phyloP scores from a whole-genome alignment of 2,797 vertebrate genomes.

The Sebastes diploproa region DNA sequence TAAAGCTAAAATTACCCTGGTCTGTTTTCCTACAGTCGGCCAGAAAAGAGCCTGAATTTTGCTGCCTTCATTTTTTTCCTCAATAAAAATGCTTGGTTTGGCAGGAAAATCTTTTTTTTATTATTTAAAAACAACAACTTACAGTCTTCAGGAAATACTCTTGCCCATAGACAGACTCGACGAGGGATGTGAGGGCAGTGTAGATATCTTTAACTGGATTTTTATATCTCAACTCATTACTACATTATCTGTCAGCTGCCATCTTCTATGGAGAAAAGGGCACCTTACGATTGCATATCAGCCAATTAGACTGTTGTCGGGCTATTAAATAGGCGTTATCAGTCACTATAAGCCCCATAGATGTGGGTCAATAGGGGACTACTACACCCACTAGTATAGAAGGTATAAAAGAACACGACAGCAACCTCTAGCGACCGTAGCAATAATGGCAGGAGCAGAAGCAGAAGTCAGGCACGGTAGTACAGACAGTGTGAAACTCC shows the following conservation, averaged over 20 bases:
- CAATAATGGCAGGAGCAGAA: too few relatives aligned
- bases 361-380: too few relatives aligned
- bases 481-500: too few relatives aligned
- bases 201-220: neutral
- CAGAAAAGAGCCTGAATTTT: neutral
- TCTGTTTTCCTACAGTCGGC: neutral
- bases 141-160: neutral
- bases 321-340: too few relatives aligned
- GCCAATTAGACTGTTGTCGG: too few relatives aligned
- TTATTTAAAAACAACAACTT: neutral
- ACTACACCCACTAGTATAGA: too few relatives aligned
- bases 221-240: neutral
- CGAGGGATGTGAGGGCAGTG: neutral
- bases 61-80: neutral
- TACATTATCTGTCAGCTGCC: neutral
- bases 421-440: too few relatives aligned
- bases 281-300: neutral
- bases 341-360: too few relatives aligned
- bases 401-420: too few relatives aligned
- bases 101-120: neutral
- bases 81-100: neutral
- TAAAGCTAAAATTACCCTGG: neutral
- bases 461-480: too few relatives aligned
- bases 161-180: neutral
- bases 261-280: neutral